Evolutionary conservation across 1,140 invertebrate genomes (phyloP).

Genomic region (Tenebrio molitor): DNA sequence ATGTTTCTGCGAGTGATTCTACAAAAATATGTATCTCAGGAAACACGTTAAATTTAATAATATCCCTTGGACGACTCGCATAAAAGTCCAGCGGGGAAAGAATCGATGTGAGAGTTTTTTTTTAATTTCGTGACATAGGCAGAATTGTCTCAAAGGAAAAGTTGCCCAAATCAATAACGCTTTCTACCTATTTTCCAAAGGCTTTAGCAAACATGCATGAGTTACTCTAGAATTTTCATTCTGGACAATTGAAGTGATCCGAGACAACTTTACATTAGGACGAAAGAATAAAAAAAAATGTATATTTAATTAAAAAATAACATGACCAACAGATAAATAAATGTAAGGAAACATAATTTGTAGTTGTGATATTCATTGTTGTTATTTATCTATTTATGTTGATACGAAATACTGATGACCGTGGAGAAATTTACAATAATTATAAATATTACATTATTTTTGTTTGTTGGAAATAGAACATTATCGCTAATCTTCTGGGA

Average conservation of each 20-base stretch:
- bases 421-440: background rate
- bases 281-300: too few species aligned
- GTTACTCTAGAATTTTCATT: background rate
- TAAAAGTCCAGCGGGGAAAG: conserved; percentile 8
- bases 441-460: too few species aligned
- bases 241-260: background rate
- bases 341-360: too few species aligned
- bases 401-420: too few species aligned
- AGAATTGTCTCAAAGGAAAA: background rate
- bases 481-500: background rate
- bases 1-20: conserved; percentile 40
- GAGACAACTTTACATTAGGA: too few species aligned
- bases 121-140: background rate
- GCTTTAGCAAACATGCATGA: conserved; percentile 6
- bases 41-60: conserved; percentile 44
- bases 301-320: too few species aligned
- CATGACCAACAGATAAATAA: too few species aligned
- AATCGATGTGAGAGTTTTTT: background rate
- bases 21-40: conserved; percentile 35
- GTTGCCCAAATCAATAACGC: background rate
- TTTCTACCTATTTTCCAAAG: conserved; percentile 5
- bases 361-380: too few species aligned
- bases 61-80: conserved; percentile 4
- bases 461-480: too few species aligned
- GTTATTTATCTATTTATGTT: too few species aligned